phyloP scores from a whole-genome alignment of 2,888 invertebrate species.

The Catocala sponsa region DNA sequence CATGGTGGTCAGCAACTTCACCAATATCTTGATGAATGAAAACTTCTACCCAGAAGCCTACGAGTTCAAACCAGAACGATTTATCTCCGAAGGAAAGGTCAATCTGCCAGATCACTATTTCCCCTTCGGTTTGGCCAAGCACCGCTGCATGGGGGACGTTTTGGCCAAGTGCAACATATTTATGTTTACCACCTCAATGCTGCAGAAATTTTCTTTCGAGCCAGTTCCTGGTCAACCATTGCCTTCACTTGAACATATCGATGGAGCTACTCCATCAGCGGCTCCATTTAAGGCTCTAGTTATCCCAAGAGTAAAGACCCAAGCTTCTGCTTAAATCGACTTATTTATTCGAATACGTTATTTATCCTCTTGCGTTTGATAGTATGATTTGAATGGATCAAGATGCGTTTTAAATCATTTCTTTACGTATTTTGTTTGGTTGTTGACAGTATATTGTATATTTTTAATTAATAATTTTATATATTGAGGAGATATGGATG shows the following conservation, averaged over 20 bases:
- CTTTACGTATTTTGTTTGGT: too few relatives aligned
- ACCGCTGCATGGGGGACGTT: conserved; percentile 94
- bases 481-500: too few relatives aligned
- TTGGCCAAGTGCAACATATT: conserved; percentile 93
- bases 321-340: not conserved
- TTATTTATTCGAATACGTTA: too few relatives aligned
- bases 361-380: too few relatives aligned
- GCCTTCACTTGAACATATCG: conserved; percentile 90
- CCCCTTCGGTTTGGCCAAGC: conserved; percentile 93
- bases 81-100: conserved; percentile 89
- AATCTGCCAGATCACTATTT: conserved; percentile 90
- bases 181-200: conserved; percentile 91
- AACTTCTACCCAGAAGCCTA: conserved; percentile 91
- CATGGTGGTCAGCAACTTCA: conserved; percentile 93
- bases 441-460: too few relatives aligned
- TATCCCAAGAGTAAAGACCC: conserved; percentile 74
- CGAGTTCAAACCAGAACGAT: conserved; percentile 92
- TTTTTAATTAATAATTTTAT: too few relatives aligned
- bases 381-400: too few relatives aligned
- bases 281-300: conserved; percentile 91
- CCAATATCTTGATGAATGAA: conserved; percentile 91
- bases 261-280: conserved; percentile 93
- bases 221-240: conserved; percentile 89
- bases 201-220: conserved; percentile 92
- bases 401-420: too few relatives aligned